phyloP scores from a whole-genome alignment of 2,797 vertebrate genomes.

The Sitta carolinensis region DNA sequence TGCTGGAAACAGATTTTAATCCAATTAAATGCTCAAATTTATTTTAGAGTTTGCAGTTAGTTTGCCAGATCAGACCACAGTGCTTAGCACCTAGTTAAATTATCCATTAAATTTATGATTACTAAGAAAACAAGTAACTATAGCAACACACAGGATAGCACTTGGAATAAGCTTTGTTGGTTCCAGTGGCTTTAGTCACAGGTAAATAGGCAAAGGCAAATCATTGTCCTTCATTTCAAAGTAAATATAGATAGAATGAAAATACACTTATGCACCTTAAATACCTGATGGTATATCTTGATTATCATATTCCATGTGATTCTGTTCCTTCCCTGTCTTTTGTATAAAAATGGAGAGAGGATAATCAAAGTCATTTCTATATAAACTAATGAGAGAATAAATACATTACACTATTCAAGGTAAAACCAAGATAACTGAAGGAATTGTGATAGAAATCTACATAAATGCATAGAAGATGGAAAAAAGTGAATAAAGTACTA shows the following conservation, averaged over 20 bases:
- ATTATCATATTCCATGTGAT: neutral
- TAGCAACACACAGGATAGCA: neutral
- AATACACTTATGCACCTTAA: neutral
- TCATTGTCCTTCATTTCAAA: neutral
- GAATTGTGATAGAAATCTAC: neutral
- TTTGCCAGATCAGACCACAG: neutral
- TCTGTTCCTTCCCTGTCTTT: neutral
- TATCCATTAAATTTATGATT: neutral
- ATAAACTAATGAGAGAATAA: neutral
- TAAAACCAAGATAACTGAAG: neutral
- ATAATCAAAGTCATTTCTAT: neutral
- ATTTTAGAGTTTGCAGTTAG: neutral
- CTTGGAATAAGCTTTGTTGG: neutral
- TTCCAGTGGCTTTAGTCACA: neutral
- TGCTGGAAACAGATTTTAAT: neutral
- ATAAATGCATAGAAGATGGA: neutral
- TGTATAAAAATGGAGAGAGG: neutral
- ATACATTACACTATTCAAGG: neutral
- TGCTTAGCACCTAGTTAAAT: neutral
- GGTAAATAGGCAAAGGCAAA: neutral
- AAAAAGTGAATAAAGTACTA: neutral
- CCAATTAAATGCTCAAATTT: neutral
- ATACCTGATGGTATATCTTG: neutral
- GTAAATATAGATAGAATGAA: neutral
- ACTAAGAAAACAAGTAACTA: neutral